These are phyloP conservation scores for Drosophila cognata DNA, from an alignment of 2,888 invertebrate genomes.

Conservation along the genomic window DNA sequence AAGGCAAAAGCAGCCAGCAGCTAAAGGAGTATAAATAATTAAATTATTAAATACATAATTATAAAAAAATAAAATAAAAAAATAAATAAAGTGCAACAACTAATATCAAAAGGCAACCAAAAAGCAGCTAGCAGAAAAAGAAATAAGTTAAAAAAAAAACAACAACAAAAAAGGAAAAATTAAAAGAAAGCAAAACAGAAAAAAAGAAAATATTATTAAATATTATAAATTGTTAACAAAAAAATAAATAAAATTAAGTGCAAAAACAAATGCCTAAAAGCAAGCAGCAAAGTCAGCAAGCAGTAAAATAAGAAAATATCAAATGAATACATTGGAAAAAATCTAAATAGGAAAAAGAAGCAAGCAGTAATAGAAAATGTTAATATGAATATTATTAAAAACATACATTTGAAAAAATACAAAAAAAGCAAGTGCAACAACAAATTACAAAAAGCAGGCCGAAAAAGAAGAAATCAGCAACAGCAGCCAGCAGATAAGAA, in stretches of 20 bases:
- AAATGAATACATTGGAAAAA: neutral
- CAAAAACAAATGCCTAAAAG: neutral
- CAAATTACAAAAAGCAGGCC: constrained; percentile 19
- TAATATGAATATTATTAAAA: constrained; percentile 19
- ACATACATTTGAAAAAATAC: constrained; percentile 17
- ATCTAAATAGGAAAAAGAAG: constrained; percentile 18
- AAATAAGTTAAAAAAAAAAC: neutral
- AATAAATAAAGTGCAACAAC: neutral
- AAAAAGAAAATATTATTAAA: neutral
- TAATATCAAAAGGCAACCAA: neutral
- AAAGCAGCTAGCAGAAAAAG: neutral
- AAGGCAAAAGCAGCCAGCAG: neutral
- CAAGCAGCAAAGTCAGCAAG: constrained; percentile 77
- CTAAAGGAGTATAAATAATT: neutral
- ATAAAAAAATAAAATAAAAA: neutral
- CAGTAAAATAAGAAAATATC: neutral
- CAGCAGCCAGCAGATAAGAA: constrained; percentile 37
- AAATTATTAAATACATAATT: neutral
- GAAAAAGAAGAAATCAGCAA: constrained; percentile 15
- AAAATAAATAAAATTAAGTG: neutral
- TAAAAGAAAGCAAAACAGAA: neutral
- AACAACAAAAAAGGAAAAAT: neutral
- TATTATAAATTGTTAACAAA: neutral
- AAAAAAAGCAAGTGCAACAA: constrained; percentile 33
- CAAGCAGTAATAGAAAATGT: constrained; percentile 5